Conservation (phyloP, 2,888 invertebrate species). For the Microchrysa polita region DNA sequence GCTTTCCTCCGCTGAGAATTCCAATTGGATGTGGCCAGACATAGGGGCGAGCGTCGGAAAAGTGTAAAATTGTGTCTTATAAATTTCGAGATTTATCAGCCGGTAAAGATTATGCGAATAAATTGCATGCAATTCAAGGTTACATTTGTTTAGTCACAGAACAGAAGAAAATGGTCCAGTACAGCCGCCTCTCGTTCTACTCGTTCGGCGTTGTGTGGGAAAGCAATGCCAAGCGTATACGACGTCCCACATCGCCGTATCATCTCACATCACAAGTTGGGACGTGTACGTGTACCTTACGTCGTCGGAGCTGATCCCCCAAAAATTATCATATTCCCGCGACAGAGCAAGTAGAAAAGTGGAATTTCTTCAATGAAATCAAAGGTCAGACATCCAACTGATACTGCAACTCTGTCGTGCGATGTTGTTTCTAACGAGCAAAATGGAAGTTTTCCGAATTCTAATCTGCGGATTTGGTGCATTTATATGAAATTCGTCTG, state of each 20-base stretch:
- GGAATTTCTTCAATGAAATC: conserved; percentile 9
- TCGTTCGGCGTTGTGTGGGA: not conserved
- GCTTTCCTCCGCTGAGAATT: not conserved
- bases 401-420: not conserved
- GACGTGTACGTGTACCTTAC: conserved; percentile 29
- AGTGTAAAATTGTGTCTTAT: not conserved
- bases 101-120: conserved; percentile 17
- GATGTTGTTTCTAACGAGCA: not conserved
- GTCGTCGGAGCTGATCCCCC: not conserved
- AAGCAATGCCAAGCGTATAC: not conserved
- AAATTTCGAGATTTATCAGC: not conserved
- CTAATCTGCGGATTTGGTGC: conserved; percentile 10
- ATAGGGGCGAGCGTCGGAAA: conserved; percentile 3
- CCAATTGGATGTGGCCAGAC: conserved; percentile 15
- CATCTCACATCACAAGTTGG: no score
- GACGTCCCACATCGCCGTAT: not conserved
- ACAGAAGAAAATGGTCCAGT: not conserved
- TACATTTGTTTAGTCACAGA: conserved; percentile 20
- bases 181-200: not conserved
- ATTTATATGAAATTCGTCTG: no score
- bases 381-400: conserved; percentile 11
- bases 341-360: conserved; percentile 2
- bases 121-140: conserved; percentile 22
- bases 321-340: conserved; percentile 15
- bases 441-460: not conserved